Base-by-base conservation (phyloP, 2,888 invertebrate genomes). In the Junonia oenone region DNA sequence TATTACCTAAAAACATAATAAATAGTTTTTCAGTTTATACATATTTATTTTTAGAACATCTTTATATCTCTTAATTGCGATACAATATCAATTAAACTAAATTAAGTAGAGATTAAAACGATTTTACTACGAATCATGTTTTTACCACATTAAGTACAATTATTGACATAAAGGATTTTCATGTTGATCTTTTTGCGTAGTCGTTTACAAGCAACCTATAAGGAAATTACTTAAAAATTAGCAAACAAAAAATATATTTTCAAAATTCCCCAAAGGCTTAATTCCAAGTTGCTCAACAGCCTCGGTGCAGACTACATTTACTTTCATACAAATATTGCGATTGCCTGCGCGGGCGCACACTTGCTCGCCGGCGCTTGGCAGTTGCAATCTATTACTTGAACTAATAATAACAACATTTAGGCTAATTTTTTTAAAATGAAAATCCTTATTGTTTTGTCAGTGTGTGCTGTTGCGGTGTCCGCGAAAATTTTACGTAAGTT, bases 401-500 rank as follows among this genome's bases (percentile, higher is more conserved):
- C 14, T 45, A 40, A 14, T 49, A 49, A 27, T 31, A 38, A 29
- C 52, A n/a, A 22, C 33, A 40, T 26, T 45, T 22, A 40, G 19
- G 5, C 56, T 47, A 56, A 53, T 63, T 45, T 55, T 40, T 19
- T 48, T 57, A 79, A 67, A 65, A 83, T 83, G 85, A 83, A 81
- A 73, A 74, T 80, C 74, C 56, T 81, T 14, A 45, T 80, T 47
- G 56, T 81, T 63, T 43, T 83, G 4, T 62, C 72, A 38, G 58
- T 79, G 22, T 78, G 76, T 72, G 72, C 68, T 57, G 67, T 72
- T 35, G 66, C 75, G 68, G 81, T 69, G 51, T 72, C 76, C 27
- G 81, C 80, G 48, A 81, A 78, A 77, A 77, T 83, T 45, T 71
- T 82, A n/a, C 88, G 89, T 89, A 71, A 85, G 89, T 86, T 65